Base-by-base conservation (phyloP, 2,888 invertebrate species). In the Hypomecis punctinalis region DNA sequence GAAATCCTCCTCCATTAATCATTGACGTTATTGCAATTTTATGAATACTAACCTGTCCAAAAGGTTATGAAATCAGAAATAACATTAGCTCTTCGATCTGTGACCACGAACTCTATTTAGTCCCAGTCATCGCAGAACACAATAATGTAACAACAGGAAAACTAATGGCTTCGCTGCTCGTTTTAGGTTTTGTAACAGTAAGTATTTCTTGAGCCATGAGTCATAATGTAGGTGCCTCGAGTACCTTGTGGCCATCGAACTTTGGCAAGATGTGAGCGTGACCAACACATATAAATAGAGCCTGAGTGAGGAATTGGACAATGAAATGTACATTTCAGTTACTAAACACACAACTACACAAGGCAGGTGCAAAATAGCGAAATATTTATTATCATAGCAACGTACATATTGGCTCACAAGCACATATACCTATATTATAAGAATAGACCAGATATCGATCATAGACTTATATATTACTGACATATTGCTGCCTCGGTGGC, bases 101-200 rank as follows among this genome's bases (percentile, higher is more conserved):
- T 23, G 23, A 23, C 23, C 46, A 46, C 23, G 9, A 46, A 46
- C 1, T 6, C 33, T 33, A 49, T 7, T 36, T 36, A 11, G 5
- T 13, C 40, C n/a, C 5, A 3, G 10, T 11, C n/a, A n/a, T 40
- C 23, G 23, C 23, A 23, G 23, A 56, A 39, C 10, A 46, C 23
- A 46, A 48, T 48, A 35, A 49, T 36, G 35, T 37, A 36, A 58
- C 46, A 62, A 57, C 57, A 63, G 57, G 63, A 57, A 63, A 57
- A 63, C 42, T 48, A 49, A 40, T 42, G 57, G 52, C 13, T 55
- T 11, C 33, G 35, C 40, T 33, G 54, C 13, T 55, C 49, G 40
- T 55, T 53, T 60, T 60, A 56, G 42, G 13, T 64, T 63, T 64
- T 54, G 59, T 60, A 55, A 60, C 64, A 56, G 56, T 52, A 52